These are phyloP conservation scores for Sminthurinus signatus DNA, from an alignment of 1,140 invertebrate species.

Conservation along the genomic window DNA sequence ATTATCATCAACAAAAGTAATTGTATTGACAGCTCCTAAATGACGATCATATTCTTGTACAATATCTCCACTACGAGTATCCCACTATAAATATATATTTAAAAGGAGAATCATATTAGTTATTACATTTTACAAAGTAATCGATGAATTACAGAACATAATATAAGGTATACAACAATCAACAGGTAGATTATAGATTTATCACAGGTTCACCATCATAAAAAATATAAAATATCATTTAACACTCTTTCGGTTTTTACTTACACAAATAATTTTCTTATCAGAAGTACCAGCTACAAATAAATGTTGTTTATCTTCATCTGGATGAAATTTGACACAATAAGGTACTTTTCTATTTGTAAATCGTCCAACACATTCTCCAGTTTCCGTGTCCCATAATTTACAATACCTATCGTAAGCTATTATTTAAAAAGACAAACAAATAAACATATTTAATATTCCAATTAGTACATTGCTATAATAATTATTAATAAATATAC, in stretches of 20 bases:
- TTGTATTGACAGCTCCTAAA: slow-evolving; percentile 96
- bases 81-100: slow-evolving; percentile 65
- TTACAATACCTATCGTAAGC: slow-evolving; percentile 89
- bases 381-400: slow-evolving; percentile 98
- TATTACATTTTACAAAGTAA: background rate
- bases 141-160: too few species aligned
- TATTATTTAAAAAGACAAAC: slow-evolving; percentile 39
- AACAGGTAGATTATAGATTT: too few species aligned
- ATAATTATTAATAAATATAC: too few species aligned
- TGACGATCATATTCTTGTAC: slow-evolving; percentile 98
- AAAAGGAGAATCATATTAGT: slow-evolving; percentile 5
- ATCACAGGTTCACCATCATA: too few species aligned
- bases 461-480: background rate
- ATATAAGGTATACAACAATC: too few species aligned
- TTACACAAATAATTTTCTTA: slow-evolving; percentile 97
- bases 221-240: slow-evolving; percentile 15
- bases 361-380: slow-evolving; percentile 83
- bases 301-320: slow-evolving; percentile 92
- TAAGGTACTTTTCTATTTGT: slow-evolving; percentile 93
- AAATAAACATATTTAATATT: background rate
- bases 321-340: slow-evolving; percentile 97
- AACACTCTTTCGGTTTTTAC: slow-evolving; percentile 50
- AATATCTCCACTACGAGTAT: slow-evolving; percentile 86
- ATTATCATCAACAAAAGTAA: slow-evolving; percentile 99
- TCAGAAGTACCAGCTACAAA: slow-evolving; percentile 98